Evolutionary conservation across 2,113 vertebrate species (phyloP).

Genomic region (Caracal caracal): DNA sequence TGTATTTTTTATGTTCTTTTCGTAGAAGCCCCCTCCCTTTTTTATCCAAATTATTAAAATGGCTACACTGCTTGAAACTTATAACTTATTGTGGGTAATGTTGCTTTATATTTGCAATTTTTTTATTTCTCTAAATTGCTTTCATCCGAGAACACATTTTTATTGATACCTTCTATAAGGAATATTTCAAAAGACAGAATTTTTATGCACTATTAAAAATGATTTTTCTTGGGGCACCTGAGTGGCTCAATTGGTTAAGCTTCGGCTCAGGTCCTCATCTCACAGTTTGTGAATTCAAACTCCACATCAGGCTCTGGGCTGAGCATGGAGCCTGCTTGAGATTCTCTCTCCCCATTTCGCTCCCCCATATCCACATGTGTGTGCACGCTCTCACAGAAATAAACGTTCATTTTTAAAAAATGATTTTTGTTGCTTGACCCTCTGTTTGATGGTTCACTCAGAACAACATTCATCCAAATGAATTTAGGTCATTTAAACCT

Average conservation of each 20-base stretch:
- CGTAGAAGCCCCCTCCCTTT: not conserved
- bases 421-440: not conserved
- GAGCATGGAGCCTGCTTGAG: too few relatives aligned
- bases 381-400: too few relatives aligned
- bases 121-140: not conserved
- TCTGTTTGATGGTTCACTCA: not conserved
- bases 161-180: not conserved
- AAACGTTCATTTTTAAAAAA: too few relatives aligned
- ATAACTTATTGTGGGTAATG: not conserved
- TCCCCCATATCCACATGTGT: too few relatives aligned
- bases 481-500: constrained; percentile 4
- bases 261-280: too few relatives aligned
- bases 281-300: too few relatives aligned
- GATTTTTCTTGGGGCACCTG: not conserved
- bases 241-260: too few relatives aligned
- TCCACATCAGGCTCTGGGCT: too few relatives aligned
- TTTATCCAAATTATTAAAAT: constrained; percentile 35
- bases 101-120: not conserved
- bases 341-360: too few relatives aligned
- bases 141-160: not conserved
- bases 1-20: constrained; percentile 32
- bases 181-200: not conserved
- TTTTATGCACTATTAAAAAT: constrained; percentile 38
- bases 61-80: not conserved
- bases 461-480: not conserved